Conservation (phyloP, 2,888 invertebrate species). For the Mechanitis messenoides region DNA sequence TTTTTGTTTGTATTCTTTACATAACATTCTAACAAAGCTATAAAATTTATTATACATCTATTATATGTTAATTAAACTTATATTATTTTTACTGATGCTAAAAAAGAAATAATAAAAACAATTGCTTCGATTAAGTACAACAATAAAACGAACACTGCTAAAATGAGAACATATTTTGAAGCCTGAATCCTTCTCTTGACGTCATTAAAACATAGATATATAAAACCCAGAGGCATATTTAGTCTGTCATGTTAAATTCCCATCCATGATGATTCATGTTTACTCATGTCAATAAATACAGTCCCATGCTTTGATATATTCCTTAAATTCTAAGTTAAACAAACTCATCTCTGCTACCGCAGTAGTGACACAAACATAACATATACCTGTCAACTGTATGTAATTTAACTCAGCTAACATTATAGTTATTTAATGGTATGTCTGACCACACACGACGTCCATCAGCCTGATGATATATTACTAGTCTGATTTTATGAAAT, state of each 20-base stretch:
- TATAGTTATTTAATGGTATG: conserved; percentile 28
- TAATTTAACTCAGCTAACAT: conserved; percentile 51
- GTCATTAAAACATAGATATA: too few species aligned
- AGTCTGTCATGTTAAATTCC: background rate
- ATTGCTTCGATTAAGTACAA: too few species aligned
- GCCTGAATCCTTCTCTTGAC: too few species aligned
- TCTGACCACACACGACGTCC: conserved; percentile 41
- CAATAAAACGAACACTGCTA: too few species aligned
- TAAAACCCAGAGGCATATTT: too few species aligned
- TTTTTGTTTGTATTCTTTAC: too few species aligned
- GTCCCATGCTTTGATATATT: background rate
- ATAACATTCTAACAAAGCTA: too few species aligned
- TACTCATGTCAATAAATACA: background rate
- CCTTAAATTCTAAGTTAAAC: conserved; percentile 12
- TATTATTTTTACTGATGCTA: too few species aligned
- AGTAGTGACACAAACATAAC: conserved; percentile 51
- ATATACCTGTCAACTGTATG: conserved; percentile 35
- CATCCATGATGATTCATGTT: background rate
- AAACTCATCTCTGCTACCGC: conserved; percentile 42
- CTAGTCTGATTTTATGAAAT: conserved; percentile 13
- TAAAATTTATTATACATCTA: too few species aligned
- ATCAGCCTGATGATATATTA: conserved; percentile 26
- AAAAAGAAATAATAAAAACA: too few species aligned
- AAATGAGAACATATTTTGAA: too few species aligned
- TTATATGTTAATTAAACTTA: too few species aligned